phyloP scores from a whole-genome alignment of 2,797 vertebrate genomes.

The Zenarchopterus dispar region DNA sequence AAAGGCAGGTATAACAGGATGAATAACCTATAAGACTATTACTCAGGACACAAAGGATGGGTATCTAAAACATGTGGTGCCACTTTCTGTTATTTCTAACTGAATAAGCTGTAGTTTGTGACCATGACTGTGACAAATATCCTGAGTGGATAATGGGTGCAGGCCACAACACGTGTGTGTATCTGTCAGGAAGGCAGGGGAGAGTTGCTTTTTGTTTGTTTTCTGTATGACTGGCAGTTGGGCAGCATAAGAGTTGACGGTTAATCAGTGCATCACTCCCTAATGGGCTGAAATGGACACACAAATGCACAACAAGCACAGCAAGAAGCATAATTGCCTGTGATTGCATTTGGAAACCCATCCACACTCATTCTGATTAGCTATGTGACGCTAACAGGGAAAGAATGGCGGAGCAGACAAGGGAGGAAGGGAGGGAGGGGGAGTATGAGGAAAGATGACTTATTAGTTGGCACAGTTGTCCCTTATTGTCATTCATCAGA shows the following conservation, averaged over 20 bases:
- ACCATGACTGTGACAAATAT: slow-evolving; percentile 46
- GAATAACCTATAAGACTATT: slow-evolving; percentile 5
- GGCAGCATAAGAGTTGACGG: slow-evolving; percentile 58
- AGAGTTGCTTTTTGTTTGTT: slow-evolving; percentile 51
- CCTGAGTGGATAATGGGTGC: slow-evolving; percentile 35
- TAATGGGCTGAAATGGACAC: slow-evolving; percentile 61
- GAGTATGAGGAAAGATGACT: slow-evolving; percentile 34
- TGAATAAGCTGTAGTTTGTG: slow-evolving; percentile 42
- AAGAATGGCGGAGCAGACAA: slow-evolving; percentile 26
- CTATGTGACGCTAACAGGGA: slow-evolving; percentile 39
- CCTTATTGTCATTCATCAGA: slow-evolving; percentile 61
- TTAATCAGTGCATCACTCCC: slow-evolving; percentile 67
- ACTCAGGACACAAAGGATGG: slow-evolving; percentile 9
- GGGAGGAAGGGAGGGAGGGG: slow-evolving; percentile 13
- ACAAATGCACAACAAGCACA: slow-evolving; percentile 40
- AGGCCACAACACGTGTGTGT: slow-evolving; percentile 12
- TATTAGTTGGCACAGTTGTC: slow-evolving; percentile 56
- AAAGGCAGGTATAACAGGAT: slow-evolving; percentile 8
- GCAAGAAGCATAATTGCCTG: slow-evolving; percentile 67
- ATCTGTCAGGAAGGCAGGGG: slow-evolving; percentile 11
- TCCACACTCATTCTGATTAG: slow-evolving; percentile 67
- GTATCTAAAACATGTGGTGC: slow-evolving; percentile 10
- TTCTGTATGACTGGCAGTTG: slow-evolving; percentile 57
- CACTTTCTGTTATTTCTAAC: slow-evolving; percentile 18
- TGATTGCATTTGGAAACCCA: slow-evolving; percentile 73